Conservation (phyloP, 2,113 vertebrate genomes). For the Corvus moneduloides region DNA sequence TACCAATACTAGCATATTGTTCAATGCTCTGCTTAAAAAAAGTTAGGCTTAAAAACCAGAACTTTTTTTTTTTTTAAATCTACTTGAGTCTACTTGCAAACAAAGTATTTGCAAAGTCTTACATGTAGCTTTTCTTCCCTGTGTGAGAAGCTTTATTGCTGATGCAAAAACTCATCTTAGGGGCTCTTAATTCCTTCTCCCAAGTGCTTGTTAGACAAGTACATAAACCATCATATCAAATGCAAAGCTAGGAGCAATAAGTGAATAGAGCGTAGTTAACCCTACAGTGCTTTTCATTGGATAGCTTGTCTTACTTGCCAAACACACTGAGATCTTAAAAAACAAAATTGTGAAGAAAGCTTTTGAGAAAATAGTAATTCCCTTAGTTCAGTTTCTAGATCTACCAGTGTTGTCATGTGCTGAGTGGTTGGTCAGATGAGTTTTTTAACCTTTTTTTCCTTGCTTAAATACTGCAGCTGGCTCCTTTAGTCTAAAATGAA, state of each 20-base stretch:
- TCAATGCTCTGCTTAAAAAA: conserved; percentile 2
- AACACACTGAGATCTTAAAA: background rate
- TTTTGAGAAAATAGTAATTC: background rate
- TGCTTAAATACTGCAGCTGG: background rate
- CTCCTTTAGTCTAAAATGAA: background rate
- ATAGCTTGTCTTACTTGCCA: background rate
- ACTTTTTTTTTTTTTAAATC: background rate
- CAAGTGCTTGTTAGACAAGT: background rate
- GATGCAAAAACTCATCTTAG: background rate
- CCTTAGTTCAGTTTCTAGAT: background rate
- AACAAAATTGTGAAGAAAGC: background rate
- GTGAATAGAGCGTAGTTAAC: background rate
- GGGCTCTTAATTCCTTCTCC: background rate
- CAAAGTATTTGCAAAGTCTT: background rate
- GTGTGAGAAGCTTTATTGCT: background rate
- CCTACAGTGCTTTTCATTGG: background rate
- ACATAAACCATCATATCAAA: conserved; percentile 42
- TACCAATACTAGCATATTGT: background rate
- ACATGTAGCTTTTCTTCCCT: background rate
- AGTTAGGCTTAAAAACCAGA: background rate
- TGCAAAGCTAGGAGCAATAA: conserved; percentile 72
- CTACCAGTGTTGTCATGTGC: background rate
- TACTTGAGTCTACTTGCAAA: background rate
- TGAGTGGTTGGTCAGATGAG: background rate
- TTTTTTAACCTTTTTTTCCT: background rate